Percentiles rank a stretch among this genome's conserved stretches.
These are phyloP conservation scores for Alaudala cheleensis DNA, from an alignment of 2,113 vertebrate species.

Conservation along the genomic window DNA sequence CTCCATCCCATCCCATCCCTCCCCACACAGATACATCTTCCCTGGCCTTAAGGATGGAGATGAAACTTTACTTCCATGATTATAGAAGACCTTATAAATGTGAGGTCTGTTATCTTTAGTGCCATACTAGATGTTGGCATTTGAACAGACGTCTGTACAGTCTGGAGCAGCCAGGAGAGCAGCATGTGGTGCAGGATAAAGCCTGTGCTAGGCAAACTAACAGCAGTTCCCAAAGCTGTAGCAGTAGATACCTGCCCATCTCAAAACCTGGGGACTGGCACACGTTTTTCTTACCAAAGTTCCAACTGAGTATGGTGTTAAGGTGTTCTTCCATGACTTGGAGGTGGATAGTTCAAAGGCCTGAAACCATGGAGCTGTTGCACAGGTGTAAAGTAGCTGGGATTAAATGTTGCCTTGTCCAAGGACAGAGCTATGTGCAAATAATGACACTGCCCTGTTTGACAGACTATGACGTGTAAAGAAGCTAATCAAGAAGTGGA, in stretches of 20 bases:
- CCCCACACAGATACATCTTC: background rate
- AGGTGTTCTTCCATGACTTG: background rate
- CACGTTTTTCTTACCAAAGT: background rate
- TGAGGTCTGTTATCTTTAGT: background rate
- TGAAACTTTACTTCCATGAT: background rate
- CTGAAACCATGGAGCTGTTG: background rate
- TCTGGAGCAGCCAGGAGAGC: background rate
- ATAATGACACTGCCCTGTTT: constrained; percentile 1
- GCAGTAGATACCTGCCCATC: background rate
- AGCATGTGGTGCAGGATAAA: background rate
- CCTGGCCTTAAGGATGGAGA: background rate
- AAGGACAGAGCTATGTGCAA: background rate
- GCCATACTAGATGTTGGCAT: background rate
- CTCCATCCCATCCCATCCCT: background rate
- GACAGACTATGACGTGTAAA: constrained; percentile 88
- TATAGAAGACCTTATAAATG: background rate
- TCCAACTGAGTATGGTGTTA: background rate
- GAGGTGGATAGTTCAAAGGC: background rate
- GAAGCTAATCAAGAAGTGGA: constrained; percentile 92
- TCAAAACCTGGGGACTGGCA: background rate
- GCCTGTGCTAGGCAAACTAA: background rate
- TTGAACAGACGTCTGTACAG: background rate
- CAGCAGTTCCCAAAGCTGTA: background rate
- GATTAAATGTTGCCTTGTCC: background rate
- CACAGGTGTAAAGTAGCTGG: background rate